A percentile compares a stretch with the other conserved stretches of the same genome.
These are phyloP conservation scores for Chrysopa pallens DNA, from an alignment of 1,140 invertebrate species.

Conservation along the genomic window DNA sequence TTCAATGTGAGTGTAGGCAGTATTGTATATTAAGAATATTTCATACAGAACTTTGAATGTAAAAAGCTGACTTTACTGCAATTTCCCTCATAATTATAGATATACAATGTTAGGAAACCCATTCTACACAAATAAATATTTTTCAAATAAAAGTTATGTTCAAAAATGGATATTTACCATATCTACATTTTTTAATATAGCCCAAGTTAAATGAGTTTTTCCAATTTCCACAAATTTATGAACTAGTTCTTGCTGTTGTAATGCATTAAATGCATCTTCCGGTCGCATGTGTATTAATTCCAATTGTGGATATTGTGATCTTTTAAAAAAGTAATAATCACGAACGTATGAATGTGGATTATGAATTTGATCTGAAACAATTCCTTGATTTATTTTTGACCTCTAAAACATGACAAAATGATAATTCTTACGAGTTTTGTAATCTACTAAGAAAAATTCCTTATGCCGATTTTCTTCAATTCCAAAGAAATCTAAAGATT, in stretches of 20 bases:
- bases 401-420: slow-evolving; percentile 1
- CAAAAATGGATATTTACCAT: slow-evolving; percentile 58
- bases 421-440: slow-evolving; percentile 79
- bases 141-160: too few species aligned
- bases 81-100: too few species aligned
- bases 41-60: too few species aligned
- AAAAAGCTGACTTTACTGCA: too few species aligned
- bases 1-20: too few species aligned
- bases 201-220: slow-evolving; percentile 79
- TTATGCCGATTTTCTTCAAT: slow-evolving; percentile 79
- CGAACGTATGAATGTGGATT: slow-evolving; percentile 87
- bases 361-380: slow-evolving; percentile 71
- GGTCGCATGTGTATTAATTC: slow-evolving; percentile 88
- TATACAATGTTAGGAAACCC: too few species aligned
- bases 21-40: too few species aligned
- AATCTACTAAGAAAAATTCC: slow-evolving; percentile 90
- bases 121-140: too few species aligned
- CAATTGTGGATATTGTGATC: slow-evolving; percentile 94
- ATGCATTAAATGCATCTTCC: slow-evolving; percentile 73
- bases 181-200: slow-evolving; percentile 76
- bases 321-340: slow-evolving; percentile 98
- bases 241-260: slow-evolving; percentile 83
- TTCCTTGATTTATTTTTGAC: slow-evolving; percentile 1
- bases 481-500: slow-evolving; percentile 93
- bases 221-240: slow-evolving; percentile 96